These are phyloP conservation scores for Ramphastos sulfuratus DNA, from an alignment of 2,113 vertebrate genomes.

Conservation along the genomic window DNA sequence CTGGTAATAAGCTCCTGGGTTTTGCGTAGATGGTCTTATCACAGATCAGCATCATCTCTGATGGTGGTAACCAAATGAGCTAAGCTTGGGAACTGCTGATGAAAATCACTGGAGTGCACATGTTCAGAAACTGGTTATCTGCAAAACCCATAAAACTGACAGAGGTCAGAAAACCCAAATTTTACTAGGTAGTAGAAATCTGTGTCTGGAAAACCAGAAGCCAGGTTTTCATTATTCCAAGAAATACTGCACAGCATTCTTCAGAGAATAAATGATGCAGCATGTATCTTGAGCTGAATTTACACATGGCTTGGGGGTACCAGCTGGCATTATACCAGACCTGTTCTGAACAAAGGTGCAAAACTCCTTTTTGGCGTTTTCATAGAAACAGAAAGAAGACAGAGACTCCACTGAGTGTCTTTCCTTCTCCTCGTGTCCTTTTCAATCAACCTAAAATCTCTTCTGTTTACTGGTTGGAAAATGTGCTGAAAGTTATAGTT, in stretches of 20 bases:
- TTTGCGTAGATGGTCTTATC: background rate
- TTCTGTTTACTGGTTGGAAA: background rate
- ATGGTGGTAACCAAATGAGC: background rate
- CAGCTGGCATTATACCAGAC: background rate
- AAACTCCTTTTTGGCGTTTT: slow-evolving; percentile 7
- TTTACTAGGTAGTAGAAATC: slow-evolving; percentile 59
- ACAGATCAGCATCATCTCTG: background rate
- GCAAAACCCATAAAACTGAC: slow-evolving; percentile 48
- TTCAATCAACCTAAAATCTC: background rate
- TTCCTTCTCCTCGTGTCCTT: background rate
- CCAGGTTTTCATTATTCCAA: slow-evolving; percentile 53
- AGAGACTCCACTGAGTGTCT: background rate
- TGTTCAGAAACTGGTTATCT: slow-evolving; percentile 48
- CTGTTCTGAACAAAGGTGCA: slow-evolving; percentile 29
- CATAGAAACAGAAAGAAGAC: background rate
- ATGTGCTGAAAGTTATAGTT: slow-evolving; percentile 26
- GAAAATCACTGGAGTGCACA: slow-evolving; percentile 2
- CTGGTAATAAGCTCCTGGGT: background rate
- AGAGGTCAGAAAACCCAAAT: slow-evolving; percentile 47
- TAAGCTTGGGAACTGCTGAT: background rate
- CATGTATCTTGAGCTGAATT: background rate
- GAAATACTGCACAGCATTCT: slow-evolving; percentile 23
- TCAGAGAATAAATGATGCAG: slow-evolving; percentile 38
- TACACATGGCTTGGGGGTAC: background rate
- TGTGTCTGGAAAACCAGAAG: slow-evolving; percentile 53